Percentiles rank a stretch among this genome's conserved stretches.
Evolutionary conservation across 2,113 vertebrate species (phyloP).

Genomic region (Neopipo cinnamomea): DNA sequence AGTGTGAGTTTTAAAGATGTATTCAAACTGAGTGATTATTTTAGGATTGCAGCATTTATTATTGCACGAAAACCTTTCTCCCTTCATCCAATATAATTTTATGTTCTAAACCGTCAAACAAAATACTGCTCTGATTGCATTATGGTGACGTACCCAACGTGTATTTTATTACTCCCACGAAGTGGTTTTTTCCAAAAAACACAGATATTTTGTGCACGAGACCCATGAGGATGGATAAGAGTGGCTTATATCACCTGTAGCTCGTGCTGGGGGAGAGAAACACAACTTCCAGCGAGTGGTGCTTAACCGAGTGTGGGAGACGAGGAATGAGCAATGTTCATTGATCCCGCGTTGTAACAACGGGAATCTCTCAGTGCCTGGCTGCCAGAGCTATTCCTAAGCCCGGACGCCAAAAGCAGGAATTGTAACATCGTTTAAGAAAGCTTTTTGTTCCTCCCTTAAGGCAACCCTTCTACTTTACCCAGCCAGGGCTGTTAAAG

Average conservation of each 20-base stretch:
- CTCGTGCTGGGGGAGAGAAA: background rate
- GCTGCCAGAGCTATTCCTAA: background rate
- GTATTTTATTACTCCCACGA: background rate
- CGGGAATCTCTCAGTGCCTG: fast-evolving
- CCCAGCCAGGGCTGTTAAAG: background rate
- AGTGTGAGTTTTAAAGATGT: background rate
- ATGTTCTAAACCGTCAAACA: background rate
- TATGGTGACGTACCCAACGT: background rate
- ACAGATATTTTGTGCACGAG: background rate
- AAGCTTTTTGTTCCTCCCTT: background rate
- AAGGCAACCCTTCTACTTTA: background rate
- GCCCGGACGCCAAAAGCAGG: background rate
- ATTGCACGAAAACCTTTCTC: background rate
- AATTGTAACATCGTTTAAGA: background rate
- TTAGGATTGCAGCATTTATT: background rate
- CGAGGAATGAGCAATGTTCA: background rate
- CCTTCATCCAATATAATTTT: background rate
- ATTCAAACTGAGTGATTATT: background rate
- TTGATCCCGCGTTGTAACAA: background rate
- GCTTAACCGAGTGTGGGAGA: background rate
- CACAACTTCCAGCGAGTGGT: background rate
- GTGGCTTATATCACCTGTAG: background rate
- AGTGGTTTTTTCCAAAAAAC: background rate
- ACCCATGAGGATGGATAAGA: background rate
- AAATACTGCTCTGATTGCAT: background rate